Percentiles rank a stretch among this genome's conserved stretches.
phyloP scores from a whole-genome alignment of 92 coral and sea anemone species.

The Anthopleura xanthogrammica region DNA sequence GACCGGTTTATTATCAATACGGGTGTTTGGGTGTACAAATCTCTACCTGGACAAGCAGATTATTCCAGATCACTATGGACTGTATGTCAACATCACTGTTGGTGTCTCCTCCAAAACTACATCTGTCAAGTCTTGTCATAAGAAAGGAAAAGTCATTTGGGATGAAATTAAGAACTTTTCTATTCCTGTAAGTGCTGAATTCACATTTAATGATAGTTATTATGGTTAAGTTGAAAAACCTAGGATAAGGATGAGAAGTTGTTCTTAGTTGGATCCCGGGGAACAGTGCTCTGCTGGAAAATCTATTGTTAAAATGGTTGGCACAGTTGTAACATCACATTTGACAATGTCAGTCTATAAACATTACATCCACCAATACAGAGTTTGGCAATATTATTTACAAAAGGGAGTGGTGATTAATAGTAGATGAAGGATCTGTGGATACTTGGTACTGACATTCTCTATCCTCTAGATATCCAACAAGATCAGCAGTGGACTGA shows the following conservation, averaged over 20 bases:
- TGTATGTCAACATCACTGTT: slow-evolving; percentile 78
- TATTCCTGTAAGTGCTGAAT: slow-evolving; percentile 58
- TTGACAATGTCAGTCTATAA: too few relatives aligned
- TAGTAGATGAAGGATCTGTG: too few relatives aligned
- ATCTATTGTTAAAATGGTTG: too few relatives aligned
- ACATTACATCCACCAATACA: too few relatives aligned
- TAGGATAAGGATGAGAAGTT: too few relatives aligned
- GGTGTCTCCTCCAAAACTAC: slow-evolving; percentile 77
- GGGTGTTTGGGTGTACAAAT: slow-evolving; percentile 88
- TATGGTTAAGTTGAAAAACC: too few relatives aligned
- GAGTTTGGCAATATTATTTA: too few relatives aligned
- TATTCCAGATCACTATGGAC: slow-evolving; percentile 76
- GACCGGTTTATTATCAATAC: slow-evolving; percentile 87
- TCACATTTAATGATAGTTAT: too few relatives aligned
- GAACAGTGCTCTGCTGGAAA: too few relatives aligned
- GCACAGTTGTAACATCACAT: too few relatives aligned
- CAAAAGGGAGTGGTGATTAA: too few relatives aligned
- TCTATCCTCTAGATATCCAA: slow-evolving; percentile 49
- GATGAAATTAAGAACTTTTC: slow-evolving; percentile 88
- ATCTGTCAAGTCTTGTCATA: slow-evolving; percentile 71
- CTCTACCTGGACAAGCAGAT: slow-evolving; percentile 76
- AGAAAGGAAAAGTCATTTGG: slow-evolving; percentile 92
- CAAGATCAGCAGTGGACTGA: slow-evolving; percentile 55
- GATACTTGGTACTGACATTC: not conserved
- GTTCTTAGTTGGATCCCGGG: too few relatives aligned